A percentile compares a stretch with the other conserved stretches of the same genome.
Conservation (phyloP, 2,113 vertebrate species). For the Bothrops jararaca region DNA sequence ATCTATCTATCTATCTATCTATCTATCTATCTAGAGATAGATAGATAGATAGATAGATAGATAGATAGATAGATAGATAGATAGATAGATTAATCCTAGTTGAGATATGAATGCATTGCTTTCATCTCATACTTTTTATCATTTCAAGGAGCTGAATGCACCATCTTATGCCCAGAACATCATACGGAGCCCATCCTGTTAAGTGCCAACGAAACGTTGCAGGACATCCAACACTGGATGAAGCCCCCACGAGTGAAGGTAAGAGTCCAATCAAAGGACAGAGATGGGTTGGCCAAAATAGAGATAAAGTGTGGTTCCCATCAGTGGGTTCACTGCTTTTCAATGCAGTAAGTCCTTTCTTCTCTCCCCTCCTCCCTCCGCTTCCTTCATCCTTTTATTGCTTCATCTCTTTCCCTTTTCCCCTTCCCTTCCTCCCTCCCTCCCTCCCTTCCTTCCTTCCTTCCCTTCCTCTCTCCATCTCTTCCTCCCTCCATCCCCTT, state of each 20-base stretch:
- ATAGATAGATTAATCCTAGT: too few species aligned
- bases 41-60: too few species aligned
- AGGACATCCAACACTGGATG: slow-evolving; percentile 89
- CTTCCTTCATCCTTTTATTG: too few species aligned
- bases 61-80: too few species aligned
- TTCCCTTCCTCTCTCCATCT: rapidly evolving
- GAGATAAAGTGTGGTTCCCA: not conserved
- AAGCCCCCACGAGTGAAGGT: slow-evolving; percentile 92
- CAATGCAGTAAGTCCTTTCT: slow-evolving; percentile 28
- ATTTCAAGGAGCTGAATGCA: slow-evolving; percentile 85
- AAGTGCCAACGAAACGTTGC: slow-evolving; percentile 81
- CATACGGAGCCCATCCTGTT: slow-evolving; percentile 89
- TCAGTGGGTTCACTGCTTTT: not conserved
- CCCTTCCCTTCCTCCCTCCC: rapidly evolving
- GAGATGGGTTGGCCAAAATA: not conserved
- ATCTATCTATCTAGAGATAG: too few species aligned
- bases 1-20: too few species aligned
- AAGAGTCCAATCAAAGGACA: slow-evolving; percentile 42
- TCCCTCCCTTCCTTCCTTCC: too few species aligned
- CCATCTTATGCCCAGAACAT: slow-evolving; percentile 84
- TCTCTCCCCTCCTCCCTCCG: not conserved
- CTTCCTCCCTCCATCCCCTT: too few species aligned
- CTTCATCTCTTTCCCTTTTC: too few species aligned
- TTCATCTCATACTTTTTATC: not conserved
- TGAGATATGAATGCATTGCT: slow-evolving; percentile 21